Percentiles rank a stretch among this genome's conserved stretches.
phyloP scores from a whole-genome alignment of 2,888 invertebrate genomes.

The Yponomeuta malinellus region DNA sequence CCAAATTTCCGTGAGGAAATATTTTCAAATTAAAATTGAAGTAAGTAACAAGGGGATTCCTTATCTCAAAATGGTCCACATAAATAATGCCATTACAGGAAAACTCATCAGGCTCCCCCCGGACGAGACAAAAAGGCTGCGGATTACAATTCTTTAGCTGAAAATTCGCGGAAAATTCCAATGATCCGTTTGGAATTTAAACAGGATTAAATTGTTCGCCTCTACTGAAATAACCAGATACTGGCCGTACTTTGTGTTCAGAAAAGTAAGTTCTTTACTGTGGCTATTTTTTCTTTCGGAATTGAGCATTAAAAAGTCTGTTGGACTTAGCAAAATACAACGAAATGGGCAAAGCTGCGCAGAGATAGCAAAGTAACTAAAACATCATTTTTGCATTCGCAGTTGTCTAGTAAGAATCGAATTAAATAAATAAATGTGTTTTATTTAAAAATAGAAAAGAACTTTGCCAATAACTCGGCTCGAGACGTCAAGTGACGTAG shows the following conservation, averaged over 20 bases:
- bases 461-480: too few relatives aligned
- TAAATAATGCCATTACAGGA: conserved; percentile 5
- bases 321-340: background rate
- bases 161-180: conserved; percentile 15
- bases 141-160: conserved; percentile 19
- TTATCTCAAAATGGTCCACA: background rate
- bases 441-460: too few relatives aligned
- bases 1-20: too few relatives aligned
- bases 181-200: conserved; percentile 16
- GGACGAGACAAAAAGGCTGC: conserved; percentile 15
- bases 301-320: background rate
- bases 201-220: conserved; percentile 16
- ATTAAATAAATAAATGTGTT: too few relatives aligned
- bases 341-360: too few relatives aligned
- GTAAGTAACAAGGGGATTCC: too few relatives aligned
- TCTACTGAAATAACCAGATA: background rate
- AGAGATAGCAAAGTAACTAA: too few relatives aligned
- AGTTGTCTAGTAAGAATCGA: too few relatives aligned
- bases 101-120: conserved; percentile 13
- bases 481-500: too few relatives aligned
- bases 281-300: background rate
- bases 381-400: too few relatives aligned
- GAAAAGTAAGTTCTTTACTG: background rate
- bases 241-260: background rate
- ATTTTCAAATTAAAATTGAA: too few relatives aligned